Evolutionary conservation across 2,113 vertebrate species (phyloP), one percentile per base, ranked within the genome.

Genomic region (Murina feae): DNA sequence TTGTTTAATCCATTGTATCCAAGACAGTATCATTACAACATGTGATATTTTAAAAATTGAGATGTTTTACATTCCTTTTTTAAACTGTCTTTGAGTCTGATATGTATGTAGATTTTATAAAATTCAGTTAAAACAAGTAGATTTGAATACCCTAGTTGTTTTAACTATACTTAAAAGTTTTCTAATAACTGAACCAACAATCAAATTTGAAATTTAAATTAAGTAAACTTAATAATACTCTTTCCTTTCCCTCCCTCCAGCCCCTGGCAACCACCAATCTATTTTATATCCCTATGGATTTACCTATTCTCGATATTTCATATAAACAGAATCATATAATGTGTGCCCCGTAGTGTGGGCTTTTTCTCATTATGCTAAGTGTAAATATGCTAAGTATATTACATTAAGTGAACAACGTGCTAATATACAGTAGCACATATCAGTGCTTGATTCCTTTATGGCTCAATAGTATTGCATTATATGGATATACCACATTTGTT

Each of bases 81-180:
- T 39, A 51, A 39, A 75, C 42, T 21, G 30, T 78, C 71, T 95
- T 55, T 87, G 23, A 90, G 53, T 49, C 47, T 72, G n/a, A 13
- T 30, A 1, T 60, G 4, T 68, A 74, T 68, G 3, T 44, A 89
- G 35, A 79, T 58, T 86, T 96, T 44, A 89, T 37, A 86, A 74
- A 71, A 88, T 42, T 47, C 84, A 28, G 28, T 44, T 93, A 58
- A 92, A 92, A 53, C n/a, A 81, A 89, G 65, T 68, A 93, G 47
- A 85, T 53, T 93, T 2, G 53, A 30, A 79, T 66, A 83, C 30
- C 18, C 21, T 78, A 23, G 1, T 93, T 65, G 53, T 92, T 89
- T 18, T 37, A 89, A 95, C 58, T 37, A 91, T 42, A 51, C 42
- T 55, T 90, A 78, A 90, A 85, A 28, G 3, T 86, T 91, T 95